These are phyloP conservation scores for Hypotaenidia philippensis DNA, from an alignment of 2,797 vertebrate genomes.

Conservation along the genomic window DNA sequence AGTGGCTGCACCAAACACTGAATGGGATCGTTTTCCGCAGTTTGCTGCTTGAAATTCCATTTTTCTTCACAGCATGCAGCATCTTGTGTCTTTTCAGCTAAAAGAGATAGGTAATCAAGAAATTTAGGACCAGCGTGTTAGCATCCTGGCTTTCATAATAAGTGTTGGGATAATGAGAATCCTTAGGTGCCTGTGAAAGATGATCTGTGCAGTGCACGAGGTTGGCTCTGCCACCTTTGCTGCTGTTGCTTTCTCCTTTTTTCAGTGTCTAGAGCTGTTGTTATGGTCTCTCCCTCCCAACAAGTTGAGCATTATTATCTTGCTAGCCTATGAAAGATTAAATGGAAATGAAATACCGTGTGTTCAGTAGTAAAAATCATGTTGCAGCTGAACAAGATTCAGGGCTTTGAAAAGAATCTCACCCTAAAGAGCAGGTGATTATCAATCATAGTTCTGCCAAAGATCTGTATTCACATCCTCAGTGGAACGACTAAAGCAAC, in stretches of 20 bases:
- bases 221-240: background rate
- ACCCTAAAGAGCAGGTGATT: background rate
- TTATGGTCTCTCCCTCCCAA: background rate
- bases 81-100: background rate
- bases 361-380: background rate
- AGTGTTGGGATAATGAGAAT: background rate
- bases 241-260: background rate
- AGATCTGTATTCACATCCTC: background rate
- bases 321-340: background rate
- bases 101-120: background rate
- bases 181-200: background rate
- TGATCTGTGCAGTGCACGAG: background rate
- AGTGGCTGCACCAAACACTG: background rate
- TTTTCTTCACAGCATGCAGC: conserved; percentile 1
- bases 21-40: background rate
- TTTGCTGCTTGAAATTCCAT: conserved; percentile 25
- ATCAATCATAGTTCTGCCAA: background rate
- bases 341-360: background rate
- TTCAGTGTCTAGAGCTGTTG: background rate
- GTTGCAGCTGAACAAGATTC: background rate
- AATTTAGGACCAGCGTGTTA: background rate
- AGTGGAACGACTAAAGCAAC: background rate
- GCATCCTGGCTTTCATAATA: background rate
- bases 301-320: background rate
- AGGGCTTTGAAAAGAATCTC: background rate